phyloP scores from a whole-genome alignment of 2,797 vertebrate species.

The Thaleichthys pacificus region DNA sequence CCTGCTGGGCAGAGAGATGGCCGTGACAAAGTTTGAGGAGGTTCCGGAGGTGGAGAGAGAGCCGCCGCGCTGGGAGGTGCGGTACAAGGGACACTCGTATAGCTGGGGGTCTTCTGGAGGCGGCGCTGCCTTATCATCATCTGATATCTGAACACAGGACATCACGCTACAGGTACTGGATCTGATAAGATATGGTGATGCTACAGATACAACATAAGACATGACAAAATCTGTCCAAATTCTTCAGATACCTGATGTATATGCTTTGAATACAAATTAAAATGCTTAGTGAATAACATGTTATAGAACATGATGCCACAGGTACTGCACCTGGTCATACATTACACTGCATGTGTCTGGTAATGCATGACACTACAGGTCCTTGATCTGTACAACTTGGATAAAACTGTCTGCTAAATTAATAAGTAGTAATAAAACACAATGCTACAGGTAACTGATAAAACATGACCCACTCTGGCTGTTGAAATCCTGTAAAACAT shows the following conservation, averaged over 20 bases:
- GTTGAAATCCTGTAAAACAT: not conserved
- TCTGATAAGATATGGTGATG: not conserved
- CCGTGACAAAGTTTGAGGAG: conserved; percentile 19
- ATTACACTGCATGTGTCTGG: too few species aligned
- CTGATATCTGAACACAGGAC: conserved; percentile 2
- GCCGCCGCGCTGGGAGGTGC: conserved; percentile 8
- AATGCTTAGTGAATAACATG: not conserved
- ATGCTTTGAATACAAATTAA: not conserved
- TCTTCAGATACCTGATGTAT: not conserved
- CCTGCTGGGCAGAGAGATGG: conserved; percentile 15
- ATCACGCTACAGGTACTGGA: not conserved
- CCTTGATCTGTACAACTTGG: too few species aligned
- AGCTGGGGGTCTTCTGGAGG: not conserved
- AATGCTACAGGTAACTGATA: not conserved
- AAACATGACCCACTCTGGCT: not conserved
- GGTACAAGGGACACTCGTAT: conserved; percentile 15
- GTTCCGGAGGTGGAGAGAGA: not conserved
- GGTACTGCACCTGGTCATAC: not conserved
- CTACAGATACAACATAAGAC: not conserved
- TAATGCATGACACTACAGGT: too few species aligned
- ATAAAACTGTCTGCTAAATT: not conserved
- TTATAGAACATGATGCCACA: not conserved
- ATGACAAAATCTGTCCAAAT: not conserved
- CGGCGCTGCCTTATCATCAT: not conserved
- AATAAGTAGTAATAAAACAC: not conserved